These are phyloP conservation scores for Lithophane leautieri DNA, from an alignment of 2,888 invertebrate species.

Conservation along the genomic window DNA sequence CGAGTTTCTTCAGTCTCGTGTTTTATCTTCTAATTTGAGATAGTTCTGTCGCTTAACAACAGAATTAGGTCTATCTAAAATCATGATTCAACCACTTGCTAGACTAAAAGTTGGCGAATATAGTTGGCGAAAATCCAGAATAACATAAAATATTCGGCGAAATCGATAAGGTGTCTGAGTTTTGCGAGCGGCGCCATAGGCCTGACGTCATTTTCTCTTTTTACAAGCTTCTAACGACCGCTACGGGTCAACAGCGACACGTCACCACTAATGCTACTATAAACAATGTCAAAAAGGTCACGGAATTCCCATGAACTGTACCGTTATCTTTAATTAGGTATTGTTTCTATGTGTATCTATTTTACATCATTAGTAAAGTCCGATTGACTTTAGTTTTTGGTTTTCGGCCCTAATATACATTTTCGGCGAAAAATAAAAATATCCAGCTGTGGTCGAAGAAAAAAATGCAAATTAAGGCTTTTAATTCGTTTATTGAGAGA, in stretches of 20 bases:
- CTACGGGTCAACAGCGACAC: conserved; percentile 18
- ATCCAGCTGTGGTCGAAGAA: not conserved
- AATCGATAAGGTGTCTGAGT: conserved; percentile 42
- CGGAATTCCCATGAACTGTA: conserved; percentile 26
- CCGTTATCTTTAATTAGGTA: conserved; percentile 38
- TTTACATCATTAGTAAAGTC: not conserved
- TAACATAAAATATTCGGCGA: conserved; percentile 38
- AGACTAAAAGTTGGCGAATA: conserved; percentile 4
- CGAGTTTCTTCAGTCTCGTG: not conserved
- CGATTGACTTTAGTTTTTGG: not conserved
- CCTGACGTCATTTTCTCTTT: conserved; percentile 44
- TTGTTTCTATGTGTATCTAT: conserved; percentile 23
- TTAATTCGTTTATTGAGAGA: not conserved
- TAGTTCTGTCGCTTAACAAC: not conserved
- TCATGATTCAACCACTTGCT: conserved; percentile 24
- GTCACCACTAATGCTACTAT: not conserved
- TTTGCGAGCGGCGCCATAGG: conserved; percentile 41
- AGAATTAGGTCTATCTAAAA: conserved; percentile 1
- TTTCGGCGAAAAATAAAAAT: not conserved
- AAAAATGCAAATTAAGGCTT: not conserved
- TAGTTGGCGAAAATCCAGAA: conserved; percentile 40
- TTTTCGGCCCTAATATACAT: too few species aligned
- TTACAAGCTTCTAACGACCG: conserved; percentile 22
- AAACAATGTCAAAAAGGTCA: conserved; percentile 37
- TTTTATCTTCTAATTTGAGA: conserved; percentile 2